phyloP scores from a whole-genome alignment of 2,888 invertebrate species.

The Drosophila quinaria region DNA sequence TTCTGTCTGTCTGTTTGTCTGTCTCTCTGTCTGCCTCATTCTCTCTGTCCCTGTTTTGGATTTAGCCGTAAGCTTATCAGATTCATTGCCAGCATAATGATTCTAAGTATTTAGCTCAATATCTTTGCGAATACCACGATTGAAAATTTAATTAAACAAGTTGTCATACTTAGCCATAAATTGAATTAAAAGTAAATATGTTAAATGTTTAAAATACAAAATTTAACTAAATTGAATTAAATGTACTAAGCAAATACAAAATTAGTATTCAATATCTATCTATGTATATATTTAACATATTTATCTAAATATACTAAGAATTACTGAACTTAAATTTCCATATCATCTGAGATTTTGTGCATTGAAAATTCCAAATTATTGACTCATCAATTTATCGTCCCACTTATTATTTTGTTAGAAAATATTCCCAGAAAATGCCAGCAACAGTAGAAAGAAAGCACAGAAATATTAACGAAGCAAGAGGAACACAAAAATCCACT shows the following conservation, averaged over 20 bases:
- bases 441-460: not conserved
- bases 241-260: no score
- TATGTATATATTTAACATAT: no score
- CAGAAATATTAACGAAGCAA: not conserved
- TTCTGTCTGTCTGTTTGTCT: constrained; percentile 24
- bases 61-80: constrained; percentile 79
- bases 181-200: not conserved
- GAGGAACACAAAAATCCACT: constrained; percentile 22
- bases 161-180: constrained; percentile 8
- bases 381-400: not conserved
- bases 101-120: constrained; percentile 34
- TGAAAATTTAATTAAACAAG: constrained; percentile 65
- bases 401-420: not conserved
- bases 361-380: not conserved
- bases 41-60: constrained; percentile 51
- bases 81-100: constrained; percentile 78
- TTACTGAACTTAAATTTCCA: not conserved
- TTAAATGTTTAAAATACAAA: not conserved
- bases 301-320: no score
- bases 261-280: no score
- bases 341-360: not conserved
- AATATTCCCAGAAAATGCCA: constrained; percentile 1
- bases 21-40: constrained; percentile 7
- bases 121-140: constrained; percentile 52
- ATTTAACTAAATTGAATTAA: no score